Evolutionary conservation across 2,888 invertebrate genomes (phyloP), one percentile per base, ranked within the genome.

Genomic region (Colletes collaris): DNA sequence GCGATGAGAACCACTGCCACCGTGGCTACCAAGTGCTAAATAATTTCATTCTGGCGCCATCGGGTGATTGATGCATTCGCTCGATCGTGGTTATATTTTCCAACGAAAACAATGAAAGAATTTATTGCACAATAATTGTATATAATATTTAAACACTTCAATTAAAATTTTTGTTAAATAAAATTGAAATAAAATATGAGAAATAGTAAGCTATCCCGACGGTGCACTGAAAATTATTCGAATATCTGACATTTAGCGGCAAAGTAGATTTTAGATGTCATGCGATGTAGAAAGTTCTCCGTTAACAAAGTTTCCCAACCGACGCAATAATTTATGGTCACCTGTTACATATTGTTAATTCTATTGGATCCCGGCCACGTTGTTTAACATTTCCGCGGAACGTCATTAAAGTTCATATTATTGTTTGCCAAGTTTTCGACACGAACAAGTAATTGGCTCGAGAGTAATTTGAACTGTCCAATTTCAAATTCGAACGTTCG

Each of bases 301-400:
- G 50, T 66, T 58, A 58, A 58, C n/a, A 49, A 10, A n/a, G 50
- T 27, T 58, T 19, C 27, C 27, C 10, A 19, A 10, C 40, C 49
- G 59, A 50, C 10, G 27, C 2, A 52, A 19, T 27, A 40, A 50
- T 67, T 58, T 27, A 6, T 27, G 37, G 16, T 58, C 40, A 37
- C 40, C 56, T 50, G 56, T 71, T 71, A 67, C 8, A 46, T 46
- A 8, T 37, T 67, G 68, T 72, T 72, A 58, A 67, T 72, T 67
- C 56, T 27, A 19, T 67, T 37, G 58, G 46, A 35, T n/a, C 35
- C 35, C 58, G 27, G 8, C 55, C 55, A 71, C 56, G n/a, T 67
- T 55, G 40, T 50, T n/a, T 56, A 13, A 66, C 66, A 44, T 46
- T 64, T 52, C 40, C 16, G 27, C 35, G 35, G 8, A 44, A n/a